Evolutionary conservation across 2,113 vertebrate species (phyloP).

Genomic region (Apteryx mantelli): DNA sequence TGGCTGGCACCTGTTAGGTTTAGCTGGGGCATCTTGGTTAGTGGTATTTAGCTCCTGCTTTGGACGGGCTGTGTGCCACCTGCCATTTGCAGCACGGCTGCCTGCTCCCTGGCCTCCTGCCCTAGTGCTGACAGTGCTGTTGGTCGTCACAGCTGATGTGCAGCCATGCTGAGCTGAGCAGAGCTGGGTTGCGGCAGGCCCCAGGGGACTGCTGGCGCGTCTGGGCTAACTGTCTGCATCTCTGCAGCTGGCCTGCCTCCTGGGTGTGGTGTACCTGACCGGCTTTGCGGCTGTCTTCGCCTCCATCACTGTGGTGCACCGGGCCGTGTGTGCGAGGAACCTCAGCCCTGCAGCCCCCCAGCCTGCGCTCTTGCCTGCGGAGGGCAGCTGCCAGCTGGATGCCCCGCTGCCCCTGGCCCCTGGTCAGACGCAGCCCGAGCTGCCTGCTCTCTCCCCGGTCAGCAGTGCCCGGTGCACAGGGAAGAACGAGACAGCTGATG

Average conservation of each 20-base stretch:
- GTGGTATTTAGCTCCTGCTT: background rate
- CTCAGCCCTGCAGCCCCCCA: background rate
- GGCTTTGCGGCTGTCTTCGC: constrained; percentile 87
- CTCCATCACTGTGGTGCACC: constrained; percentile 82
- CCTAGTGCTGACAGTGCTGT: background rate
- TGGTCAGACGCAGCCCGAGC: background rate
- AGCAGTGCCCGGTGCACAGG: constrained; percentile 48
- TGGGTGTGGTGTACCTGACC: constrained; percentile 90
- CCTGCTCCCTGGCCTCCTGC: fast-evolving
- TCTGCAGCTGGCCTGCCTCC: constrained; percentile 89
- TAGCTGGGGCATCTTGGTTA: background rate
- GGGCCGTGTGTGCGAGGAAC: constrained; percentile 76
- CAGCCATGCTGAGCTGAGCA: background rate
- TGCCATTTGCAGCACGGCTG: fast-evolving
- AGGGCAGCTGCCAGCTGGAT: constrained; percentile 18
- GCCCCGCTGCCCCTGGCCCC: background rate
- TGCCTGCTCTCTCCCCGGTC: constrained; percentile 5
- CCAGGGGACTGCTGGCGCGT: background rate
- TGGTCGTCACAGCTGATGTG: fast-evolving
- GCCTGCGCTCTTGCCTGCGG: background rate
- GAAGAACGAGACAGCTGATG: constrained; percentile 5
- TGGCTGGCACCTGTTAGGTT: background rate
- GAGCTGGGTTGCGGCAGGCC: background rate
- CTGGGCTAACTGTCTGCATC: background rate
- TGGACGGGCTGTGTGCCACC: background rate